phyloP scores from a whole-genome alignment of 2,113 vertebrate genomes.

The Stigmatopora argus region DNA sequence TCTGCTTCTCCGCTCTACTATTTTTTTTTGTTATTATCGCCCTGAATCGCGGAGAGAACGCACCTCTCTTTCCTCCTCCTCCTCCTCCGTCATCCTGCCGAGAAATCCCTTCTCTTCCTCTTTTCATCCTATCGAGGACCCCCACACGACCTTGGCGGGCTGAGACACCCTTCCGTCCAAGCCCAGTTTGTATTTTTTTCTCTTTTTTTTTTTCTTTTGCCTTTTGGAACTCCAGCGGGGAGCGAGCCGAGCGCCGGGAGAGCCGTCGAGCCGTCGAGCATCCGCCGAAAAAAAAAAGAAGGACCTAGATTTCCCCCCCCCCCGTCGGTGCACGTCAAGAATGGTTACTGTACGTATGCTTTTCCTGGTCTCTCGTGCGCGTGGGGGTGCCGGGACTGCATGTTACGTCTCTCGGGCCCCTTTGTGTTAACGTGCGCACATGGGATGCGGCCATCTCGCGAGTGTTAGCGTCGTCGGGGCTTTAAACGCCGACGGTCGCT shows the following conservation, averaged over 20 bases:
- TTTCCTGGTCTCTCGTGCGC: conserved; percentile 41
- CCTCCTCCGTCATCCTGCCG: conserved; percentile 3
- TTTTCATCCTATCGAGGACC: conserved; percentile 75
- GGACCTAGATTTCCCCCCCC: conserved; percentile 74
- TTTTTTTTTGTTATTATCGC: conserved; percentile 18
- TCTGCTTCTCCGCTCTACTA: conserved; percentile 72
- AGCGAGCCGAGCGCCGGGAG: conserved; percentile 1
- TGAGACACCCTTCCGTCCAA: conserved; percentile 62
- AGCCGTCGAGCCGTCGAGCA: conserved; percentile 16
- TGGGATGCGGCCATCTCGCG: conserved; percentile 15
- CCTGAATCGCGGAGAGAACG: conserved; percentile 74
- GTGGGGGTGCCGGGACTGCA: conserved; percentile 28
- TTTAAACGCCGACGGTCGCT: conserved; percentile 1
- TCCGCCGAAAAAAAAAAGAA: conserved; percentile 61
- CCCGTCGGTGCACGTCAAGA: conserved; percentile 75
- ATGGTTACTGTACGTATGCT: conserved; percentile 81
- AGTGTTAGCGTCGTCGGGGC: conserved; percentile 11
- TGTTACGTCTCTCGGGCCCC: conserved; percentile 8
- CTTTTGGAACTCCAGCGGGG: conserved; percentile 53
- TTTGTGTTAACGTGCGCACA: conserved; percentile 28
- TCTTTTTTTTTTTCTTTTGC: conserved; percentile 69
- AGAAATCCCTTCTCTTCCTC: conserved; percentile 68
- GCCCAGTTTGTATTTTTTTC: conserved; percentile 68
- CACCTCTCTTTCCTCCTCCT: conserved; percentile 55
- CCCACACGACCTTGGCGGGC: conserved; percentile 67